Evolutionary conservation across 2,888 invertebrate genomes (phyloP).

Genomic region (Dryadula phaetusa): DNA sequence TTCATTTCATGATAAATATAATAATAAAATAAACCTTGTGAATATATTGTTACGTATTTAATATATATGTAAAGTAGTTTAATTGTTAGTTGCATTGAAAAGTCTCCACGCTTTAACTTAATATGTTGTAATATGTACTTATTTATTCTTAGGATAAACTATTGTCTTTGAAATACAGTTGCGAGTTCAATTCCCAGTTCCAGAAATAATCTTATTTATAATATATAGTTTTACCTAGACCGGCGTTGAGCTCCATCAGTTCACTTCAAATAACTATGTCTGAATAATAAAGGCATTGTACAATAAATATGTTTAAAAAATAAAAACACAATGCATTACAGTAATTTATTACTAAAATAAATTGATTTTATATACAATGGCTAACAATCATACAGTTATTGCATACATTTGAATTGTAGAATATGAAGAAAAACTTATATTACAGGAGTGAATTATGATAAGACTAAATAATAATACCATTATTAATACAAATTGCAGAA

Average conservation of each 20-base stretch:
- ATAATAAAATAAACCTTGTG: background rate
- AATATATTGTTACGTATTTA: background rate
- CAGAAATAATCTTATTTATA: too few relatives aligned
- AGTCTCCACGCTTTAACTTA: too few relatives aligned
- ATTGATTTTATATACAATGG: conserved; percentile 78
- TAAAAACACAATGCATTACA: conserved; percentile 49
- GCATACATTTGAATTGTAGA: conserved; percentile 18
- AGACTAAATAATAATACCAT: conserved; percentile 7
- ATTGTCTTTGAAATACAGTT: too few relatives aligned
- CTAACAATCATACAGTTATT: conserved; percentile 31
- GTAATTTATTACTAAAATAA: conserved; percentile 70
- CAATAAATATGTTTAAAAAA: conserved; percentile 18
- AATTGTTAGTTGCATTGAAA: too few relatives aligned
- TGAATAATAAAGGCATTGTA: too few relatives aligned
- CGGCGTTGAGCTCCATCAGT: too few relatives aligned
- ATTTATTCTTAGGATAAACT: too few relatives aligned
- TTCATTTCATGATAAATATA: background rate
- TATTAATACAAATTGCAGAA: conserved; percentile 4
- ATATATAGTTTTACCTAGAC: too few relatives aligned
- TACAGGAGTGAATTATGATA: background rate
- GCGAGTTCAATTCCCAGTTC: too few relatives aligned
- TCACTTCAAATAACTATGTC: too few relatives aligned
- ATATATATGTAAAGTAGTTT: background rate
- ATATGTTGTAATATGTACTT: too few relatives aligned
- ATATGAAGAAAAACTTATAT: background rate